Percentiles rank a stretch among this genome's conserved stretches.
Conservation (phyloP, 1,140 invertebrate species). For the Drosophila truncata region DNA sequence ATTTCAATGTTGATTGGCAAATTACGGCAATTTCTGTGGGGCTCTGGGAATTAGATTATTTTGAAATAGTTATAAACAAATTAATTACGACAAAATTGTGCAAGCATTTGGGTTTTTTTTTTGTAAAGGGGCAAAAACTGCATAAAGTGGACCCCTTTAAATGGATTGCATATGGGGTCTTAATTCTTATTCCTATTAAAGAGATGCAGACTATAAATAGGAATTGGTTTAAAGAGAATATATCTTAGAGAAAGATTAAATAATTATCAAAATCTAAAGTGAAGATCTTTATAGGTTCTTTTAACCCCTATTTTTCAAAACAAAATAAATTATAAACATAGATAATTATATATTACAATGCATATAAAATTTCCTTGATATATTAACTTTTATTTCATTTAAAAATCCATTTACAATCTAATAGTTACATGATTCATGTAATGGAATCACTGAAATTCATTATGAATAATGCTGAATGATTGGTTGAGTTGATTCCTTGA, state of each 20-base stretch:
- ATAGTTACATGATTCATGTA: too few relatives aligned
- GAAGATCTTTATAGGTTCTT: too few relatives aligned
- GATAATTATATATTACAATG: too few relatives aligned
- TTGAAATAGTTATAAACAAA: conserved; percentile 79
- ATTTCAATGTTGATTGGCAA: conserved; percentile 82
- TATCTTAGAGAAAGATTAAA: not conserved
- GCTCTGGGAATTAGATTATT: conserved; percentile 75
- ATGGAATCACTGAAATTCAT: not conserved
- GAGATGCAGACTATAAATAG: not conserved
- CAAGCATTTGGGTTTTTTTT: conserved; percentile 1
- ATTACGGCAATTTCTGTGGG: conserved; percentile 74
- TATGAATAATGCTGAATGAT: conserved; percentile 4
- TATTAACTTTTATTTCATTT: too few relatives aligned
- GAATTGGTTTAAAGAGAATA: not conserved
- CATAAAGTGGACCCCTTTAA: conserved; percentile 3
- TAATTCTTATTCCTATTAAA: not conserved
- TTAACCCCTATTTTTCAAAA: not conserved
- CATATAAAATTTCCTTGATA: too few relatives aligned
- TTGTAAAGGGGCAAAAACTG: conserved; percentile 2
- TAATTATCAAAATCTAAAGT: too few relatives aligned
- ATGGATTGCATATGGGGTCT: not conserved
- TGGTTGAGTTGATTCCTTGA: conserved; percentile 3
- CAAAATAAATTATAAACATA: too few relatives aligned
- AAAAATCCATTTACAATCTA: too few relatives aligned
- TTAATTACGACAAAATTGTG: conserved; percentile 61